Conservation (phyloP, 2,113 vertebrate genomes). For the Myxocyprinus asiaticus region DNA sequence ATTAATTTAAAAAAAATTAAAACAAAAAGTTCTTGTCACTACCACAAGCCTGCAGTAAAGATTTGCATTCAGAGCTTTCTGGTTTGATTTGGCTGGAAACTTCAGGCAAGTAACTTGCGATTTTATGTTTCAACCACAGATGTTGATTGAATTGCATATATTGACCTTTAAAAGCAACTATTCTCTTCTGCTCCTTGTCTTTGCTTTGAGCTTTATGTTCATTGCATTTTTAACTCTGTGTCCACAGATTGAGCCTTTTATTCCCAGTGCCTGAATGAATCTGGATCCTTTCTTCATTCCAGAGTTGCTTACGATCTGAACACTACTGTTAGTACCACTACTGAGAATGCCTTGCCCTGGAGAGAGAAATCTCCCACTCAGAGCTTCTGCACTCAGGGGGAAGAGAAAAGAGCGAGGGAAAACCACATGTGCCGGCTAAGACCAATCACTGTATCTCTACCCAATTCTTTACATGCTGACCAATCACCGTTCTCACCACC, state of each 20-base stretch:
- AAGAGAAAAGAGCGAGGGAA: constrained; percentile 43
- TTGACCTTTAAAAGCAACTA: too few relatives aligned
- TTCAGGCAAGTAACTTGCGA: too few relatives aligned
- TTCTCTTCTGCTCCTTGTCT: background rate
- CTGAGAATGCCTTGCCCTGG: constrained; percentile 58
- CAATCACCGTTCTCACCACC: background rate
- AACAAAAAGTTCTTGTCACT: too few relatives aligned
- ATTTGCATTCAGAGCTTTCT: too few relatives aligned
- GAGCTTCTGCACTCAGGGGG: constrained; percentile 41
- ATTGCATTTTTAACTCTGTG: too few relatives aligned
- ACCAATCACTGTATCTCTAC: constrained; percentile 62
- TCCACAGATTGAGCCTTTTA: constrained; percentile 54
- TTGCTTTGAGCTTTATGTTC: too few relatives aligned
- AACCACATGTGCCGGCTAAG: constrained; percentile 69
- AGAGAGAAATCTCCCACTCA: constrained; percentile 31
- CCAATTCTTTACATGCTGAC: constrained; percentile 36
- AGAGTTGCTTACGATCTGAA: constrained; percentile 51
- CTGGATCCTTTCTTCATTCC: constrained; percentile 48
- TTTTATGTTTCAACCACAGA: too few relatives aligned
- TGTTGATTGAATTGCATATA: too few relatives aligned
- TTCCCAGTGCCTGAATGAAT: constrained; percentile 52
- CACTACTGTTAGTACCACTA: constrained; percentile 69
- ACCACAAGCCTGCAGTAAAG: too few relatives aligned
- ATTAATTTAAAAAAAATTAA: too few relatives aligned
- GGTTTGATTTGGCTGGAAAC: too few relatives aligned